These are phyloP conservation scores for Dinomys branickii DNA, from an alignment of 2,113 vertebrate species.

Conservation along the genomic window DNA sequence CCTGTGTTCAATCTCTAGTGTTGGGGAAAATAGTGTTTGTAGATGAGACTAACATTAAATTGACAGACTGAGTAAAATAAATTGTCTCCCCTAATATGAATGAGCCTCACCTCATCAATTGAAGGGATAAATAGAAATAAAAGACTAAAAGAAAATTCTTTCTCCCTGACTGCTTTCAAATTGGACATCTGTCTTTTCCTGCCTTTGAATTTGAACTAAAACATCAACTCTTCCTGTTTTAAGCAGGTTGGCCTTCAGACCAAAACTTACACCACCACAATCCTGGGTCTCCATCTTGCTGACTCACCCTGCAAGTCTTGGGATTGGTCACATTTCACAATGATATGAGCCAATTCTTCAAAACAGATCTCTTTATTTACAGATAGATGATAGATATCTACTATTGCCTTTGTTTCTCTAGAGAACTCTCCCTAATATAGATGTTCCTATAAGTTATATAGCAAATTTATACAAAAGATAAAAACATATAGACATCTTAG, in stretches of 20 bases:
- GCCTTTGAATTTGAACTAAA: neutral
- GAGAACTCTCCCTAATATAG: neutral
- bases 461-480: neutral
- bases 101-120: neutral
- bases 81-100: neutral
- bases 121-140: neutral
- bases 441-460: conserved; percentile 8
- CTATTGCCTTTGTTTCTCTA: conserved; percentile 11
- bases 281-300: neutral
- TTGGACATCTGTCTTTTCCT: neutral
- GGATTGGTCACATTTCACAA: neutral
- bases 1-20: neutral
- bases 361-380: neutral
- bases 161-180: neutral
- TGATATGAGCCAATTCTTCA: neutral
- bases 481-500: neutral
- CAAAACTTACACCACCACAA: neutral
- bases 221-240: neutral
- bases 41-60: conserved; percentile 11
- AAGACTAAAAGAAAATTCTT: neutral
- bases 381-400: neutral
- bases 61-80: neutral
- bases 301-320: neutral
- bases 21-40: neutral
- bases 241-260: neutral